Base-by-base conservation (phyloP, 2,797 vertebrate species). In the Sebastes cheni region DNA sequence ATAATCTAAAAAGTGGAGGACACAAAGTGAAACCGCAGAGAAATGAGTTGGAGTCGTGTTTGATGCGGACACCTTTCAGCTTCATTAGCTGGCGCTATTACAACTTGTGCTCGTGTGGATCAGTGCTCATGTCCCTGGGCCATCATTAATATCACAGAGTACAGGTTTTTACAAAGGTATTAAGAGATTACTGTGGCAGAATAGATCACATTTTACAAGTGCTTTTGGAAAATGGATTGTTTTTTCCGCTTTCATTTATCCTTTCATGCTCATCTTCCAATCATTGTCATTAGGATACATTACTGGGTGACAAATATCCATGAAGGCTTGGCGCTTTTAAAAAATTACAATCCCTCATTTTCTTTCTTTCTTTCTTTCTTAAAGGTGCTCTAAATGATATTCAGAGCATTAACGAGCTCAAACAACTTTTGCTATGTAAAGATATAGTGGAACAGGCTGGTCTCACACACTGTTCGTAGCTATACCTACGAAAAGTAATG, bases 111-210 rank as follows among this genome's bases (percentile, higher is more conserved):
- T 65, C 23, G 2, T 58, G 77, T 86, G 88, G 86, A 91, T 88
- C 87, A 81, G 82, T 65, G 85, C 86, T 75, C 69, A 10, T 88
- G 82, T 88, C 88, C 87, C 77, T 29, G 46, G 80, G 85, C 79
- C 80, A 71, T 91, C 75, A 81, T 90, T 91, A 92, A 90, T 89
- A 85, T 88, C 81, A 78, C 85, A 87, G 72, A 52, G 83, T 13
- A 66, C 87, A 65, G 76, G 64, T 86, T 94, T 93, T 93, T 92
- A 86, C 81, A 90, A 86, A 79, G 89, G 86, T 81, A 92, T 92
- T 91, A 92, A 84, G 87, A 90, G 89, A 92, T 93, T 92, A 93
- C 29, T n/a, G 68, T 80, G 82, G 80, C 66, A 75, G 85, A 84
- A 81, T 55, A 66, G 72, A 86, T 91, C 81, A 68, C 71, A 74